Base-by-base conservation (phyloP, 1,140 invertebrate genomes). In the Drosophila tristis region DNA sequence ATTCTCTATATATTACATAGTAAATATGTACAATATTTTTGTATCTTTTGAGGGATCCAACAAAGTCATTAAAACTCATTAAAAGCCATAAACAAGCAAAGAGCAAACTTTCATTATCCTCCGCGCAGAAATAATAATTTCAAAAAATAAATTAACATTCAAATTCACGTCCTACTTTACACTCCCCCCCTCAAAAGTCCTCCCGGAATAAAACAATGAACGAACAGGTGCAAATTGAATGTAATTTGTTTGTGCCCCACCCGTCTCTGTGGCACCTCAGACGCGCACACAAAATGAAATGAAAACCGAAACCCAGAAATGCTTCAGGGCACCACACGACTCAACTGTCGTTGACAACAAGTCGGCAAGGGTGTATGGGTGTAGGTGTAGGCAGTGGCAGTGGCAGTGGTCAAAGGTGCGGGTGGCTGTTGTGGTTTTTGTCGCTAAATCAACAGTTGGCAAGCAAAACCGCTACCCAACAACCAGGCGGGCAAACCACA, bases 381-480 rank as follows among this genome's bases (percentile, higher is more conserved):
- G 29, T 31, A 31, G 7, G 29, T 3, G 16, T 16, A 16, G 16
- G 16, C 16, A 16, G 16, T 16, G 29, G 29, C 26, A 29, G 29
- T 3, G 31, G 31, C 16, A 7, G 16, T 16, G 51, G 51, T 6
- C 8, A 39, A 11, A 39, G 35, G 13, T n/a, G 53, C 8, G 23
- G 39, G 29, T 25, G 25, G 26, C 5, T 45, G 43, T 25, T 73
- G 39, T 58, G 67, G 78, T 62, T 13, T 47, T 57, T 23, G 66
- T 66, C 72, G 64, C 79, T 89, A 87, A 87, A 87, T 87, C 79
- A 87, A 87, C 84, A 87, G 84, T 87, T 87, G 84, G 86, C 79
- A 68, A 62, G 74, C 61, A 53, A 77, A 77, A 39, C 67, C 79
- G 45, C 84, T 75, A 63, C 65, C 70, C 63, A 61, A 44, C 61